Base-by-base conservation (phyloP, 1,140 invertebrate genomes). In the Colletes latitarsis region DNA sequence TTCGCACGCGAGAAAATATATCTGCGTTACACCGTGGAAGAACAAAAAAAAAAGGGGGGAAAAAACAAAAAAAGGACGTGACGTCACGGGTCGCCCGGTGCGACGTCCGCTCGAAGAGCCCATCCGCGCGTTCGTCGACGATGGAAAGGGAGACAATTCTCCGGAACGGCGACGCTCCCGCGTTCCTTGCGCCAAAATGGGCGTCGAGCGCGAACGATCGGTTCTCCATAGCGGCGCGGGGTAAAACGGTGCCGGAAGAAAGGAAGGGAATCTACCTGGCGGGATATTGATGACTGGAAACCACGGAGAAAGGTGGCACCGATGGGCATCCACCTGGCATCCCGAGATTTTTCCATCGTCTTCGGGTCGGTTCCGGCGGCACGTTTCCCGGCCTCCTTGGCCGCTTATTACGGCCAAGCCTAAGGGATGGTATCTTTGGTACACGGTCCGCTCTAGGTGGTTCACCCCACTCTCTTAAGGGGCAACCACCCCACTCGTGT, bases 381-480 rank as follows among this genome's bases (percentile, higher is more conserved):
- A 68, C 63, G 64, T 75, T 78, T 70, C 57, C 71, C 55, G 17
- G 49, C 55, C 46, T 57, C 58, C 73, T 82, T 15, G 58, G 12
- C 17, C 53, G 57, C 62, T 80, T 74, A 73, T 86, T 82, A 78
- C 57, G 8, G 21, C 6, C 67, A 14, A 12, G 75, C 85, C 69
- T 83, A 80, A 76, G 86, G 87, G 79, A 88, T 84, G 87, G 84
- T 87, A 86, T 87, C 85, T 89, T 88, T 89, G 91, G 90, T 89
- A 80, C 87, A 91, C 88, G 74, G 58, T 3, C 43, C 57, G 62
- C 69, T 77, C 66, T 84, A 88, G 81, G 86, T 85, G 86, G 77
- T 87, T 84, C 86, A 89, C 83, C 88, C 82, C 82, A 82, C 67
- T 85, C 79, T 88, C 81, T 83, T 82, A 66, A 88, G 82, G 82